A percentile compares a stretch with the other conserved stretches of the same genome.
phyloP scores from a whole-genome alignment of 2,113 vertebrate species.

The Microcebus lehilahytsara region DNA sequence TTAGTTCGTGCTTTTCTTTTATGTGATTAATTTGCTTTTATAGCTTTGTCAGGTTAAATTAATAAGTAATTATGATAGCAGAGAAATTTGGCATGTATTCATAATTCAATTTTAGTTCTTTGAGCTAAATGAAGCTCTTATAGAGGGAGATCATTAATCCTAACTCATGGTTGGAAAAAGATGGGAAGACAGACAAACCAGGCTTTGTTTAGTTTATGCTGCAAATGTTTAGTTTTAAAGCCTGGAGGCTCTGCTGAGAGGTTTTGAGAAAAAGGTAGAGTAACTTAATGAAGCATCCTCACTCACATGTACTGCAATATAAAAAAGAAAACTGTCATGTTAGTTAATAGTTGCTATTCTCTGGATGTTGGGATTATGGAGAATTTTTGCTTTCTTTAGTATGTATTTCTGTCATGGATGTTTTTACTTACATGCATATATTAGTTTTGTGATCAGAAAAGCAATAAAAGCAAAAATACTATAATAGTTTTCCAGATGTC shows the following conservation, averaged over 20 bases:
- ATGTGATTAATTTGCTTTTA: background rate
- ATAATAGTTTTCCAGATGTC: background rate
- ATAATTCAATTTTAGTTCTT: background rate
- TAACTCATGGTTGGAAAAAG: background rate
- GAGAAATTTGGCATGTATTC: slow-evolving; percentile 6
- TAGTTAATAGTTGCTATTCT: background rate
- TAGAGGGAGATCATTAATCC: background rate
- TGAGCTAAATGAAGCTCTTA: background rate
- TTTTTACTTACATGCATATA: background rate
- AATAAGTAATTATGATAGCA: background rate
- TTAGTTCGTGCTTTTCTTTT: background rate
- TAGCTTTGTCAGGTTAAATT: background rate
- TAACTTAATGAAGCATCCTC: background rate
- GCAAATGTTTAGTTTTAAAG: background rate
- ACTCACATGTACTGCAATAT: accelerated
- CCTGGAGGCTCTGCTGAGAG: background rate
- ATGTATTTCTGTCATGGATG: background rate
- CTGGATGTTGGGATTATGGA: background rate
- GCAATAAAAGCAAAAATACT: background rate
- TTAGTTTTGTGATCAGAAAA: slow-evolving; percentile 39
- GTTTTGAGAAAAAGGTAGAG: background rate
- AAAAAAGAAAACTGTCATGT: background rate
- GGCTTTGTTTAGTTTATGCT: slow-evolving; percentile 36
- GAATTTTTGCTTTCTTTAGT: background rate
- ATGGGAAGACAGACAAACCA: background rate